Conservation (phyloP, 2,888 invertebrate genomes). For the Drosophila peninsularis region DNA sequence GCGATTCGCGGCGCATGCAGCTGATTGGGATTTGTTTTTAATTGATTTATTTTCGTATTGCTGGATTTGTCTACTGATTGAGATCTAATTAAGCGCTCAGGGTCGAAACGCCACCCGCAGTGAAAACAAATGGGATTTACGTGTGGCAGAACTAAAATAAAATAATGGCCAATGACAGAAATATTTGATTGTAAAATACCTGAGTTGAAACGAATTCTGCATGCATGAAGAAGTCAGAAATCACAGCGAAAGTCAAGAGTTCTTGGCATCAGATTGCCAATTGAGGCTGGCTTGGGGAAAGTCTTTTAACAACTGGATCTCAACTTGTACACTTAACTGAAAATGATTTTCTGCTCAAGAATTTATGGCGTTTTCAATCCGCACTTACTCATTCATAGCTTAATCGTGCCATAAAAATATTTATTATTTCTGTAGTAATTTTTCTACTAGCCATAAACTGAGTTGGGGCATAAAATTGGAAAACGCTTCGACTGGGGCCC, state of each 20-base stretch:
- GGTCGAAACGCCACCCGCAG: slow-evolving; percentile 43
- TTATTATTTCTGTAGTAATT: slow-evolving; percentile 18
- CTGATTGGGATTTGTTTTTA: slow-evolving; percentile 58
- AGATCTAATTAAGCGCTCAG: slow-evolving; percentile 53
- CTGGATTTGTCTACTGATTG: slow-evolving; percentile 62
- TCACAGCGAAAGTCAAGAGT: slow-evolving; percentile 13
- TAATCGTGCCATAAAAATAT: slow-evolving; percentile 1
- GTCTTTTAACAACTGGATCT: neutral
- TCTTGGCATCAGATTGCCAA: too few relatives aligned
- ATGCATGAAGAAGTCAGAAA: neutral
- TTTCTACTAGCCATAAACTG: slow-evolving; percentile 25
- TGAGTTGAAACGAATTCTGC: neutral
- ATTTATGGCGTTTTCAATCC: neutral
- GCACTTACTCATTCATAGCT: slow-evolving; percentile 2
- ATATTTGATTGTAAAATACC: slow-evolving; percentile 3
- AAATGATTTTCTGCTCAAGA: neutral
- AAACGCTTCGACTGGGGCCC: slow-evolving; percentile 23
- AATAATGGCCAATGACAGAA: slow-evolving; percentile 44
- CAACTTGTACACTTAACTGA: neutral
- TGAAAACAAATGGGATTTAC: slow-evolving; percentile 39
- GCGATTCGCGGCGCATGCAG: slow-evolving; percentile 54
- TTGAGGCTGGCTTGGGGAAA: slow-evolving; percentile 1
- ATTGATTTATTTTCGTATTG: slow-evolving; percentile 70
- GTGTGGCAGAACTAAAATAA: slow-evolving; percentile 27
- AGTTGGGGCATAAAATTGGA: slow-evolving; percentile 36